phyloP scores from a whole-genome alignment of 1,140 invertebrate genomes.

The Microplitis demolitor region DNA sequence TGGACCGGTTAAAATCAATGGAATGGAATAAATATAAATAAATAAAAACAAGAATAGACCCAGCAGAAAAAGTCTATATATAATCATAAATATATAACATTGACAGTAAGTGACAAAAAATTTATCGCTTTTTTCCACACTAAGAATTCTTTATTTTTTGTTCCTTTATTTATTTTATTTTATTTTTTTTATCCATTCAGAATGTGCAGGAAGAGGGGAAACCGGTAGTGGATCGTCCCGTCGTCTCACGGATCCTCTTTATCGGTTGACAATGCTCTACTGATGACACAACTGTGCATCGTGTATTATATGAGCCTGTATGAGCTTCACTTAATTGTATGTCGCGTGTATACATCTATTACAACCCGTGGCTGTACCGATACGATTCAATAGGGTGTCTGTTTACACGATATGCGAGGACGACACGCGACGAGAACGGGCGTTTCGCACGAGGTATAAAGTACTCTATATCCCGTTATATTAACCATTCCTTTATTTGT shows the following conservation, averaged over 20 bases:
- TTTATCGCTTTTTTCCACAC: constrained; percentile 8
- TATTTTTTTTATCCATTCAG: neutral
- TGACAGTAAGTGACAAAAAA: neutral
- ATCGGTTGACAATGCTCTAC: constrained; percentile 16
- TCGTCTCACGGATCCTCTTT: constrained; percentile 1
- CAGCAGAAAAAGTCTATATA: neutral
- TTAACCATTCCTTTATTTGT: constrained; percentile 43
- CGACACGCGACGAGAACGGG: constrained; percentile 38
- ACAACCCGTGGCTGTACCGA: constrained; percentile 10
- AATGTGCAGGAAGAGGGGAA: neutral
- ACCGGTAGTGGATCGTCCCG: neutral
- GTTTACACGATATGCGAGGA: constrained; percentile 30
- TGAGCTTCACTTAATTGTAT: too few relatives aligned
- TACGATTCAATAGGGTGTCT: constrained; percentile 30
- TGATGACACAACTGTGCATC: constrained; percentile 9
- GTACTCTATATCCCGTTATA: constrained; percentile 14
- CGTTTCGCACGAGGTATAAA: constrained; percentile 33
- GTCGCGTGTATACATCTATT: neutral
- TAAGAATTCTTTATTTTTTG: neutral
- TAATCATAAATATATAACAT: neutral
- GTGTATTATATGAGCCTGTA: neutral
- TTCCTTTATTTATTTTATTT: neutral
- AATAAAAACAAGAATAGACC: constrained; percentile 17
- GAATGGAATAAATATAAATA: constrained; percentile 8
- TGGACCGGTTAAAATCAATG: constrained; percentile 8